Percentiles rank a stretch among this genome's conserved stretches.
Conservation (phyloP, 2,797 vertebrate species). For the Scolopax bukidnonensis region DNA sequence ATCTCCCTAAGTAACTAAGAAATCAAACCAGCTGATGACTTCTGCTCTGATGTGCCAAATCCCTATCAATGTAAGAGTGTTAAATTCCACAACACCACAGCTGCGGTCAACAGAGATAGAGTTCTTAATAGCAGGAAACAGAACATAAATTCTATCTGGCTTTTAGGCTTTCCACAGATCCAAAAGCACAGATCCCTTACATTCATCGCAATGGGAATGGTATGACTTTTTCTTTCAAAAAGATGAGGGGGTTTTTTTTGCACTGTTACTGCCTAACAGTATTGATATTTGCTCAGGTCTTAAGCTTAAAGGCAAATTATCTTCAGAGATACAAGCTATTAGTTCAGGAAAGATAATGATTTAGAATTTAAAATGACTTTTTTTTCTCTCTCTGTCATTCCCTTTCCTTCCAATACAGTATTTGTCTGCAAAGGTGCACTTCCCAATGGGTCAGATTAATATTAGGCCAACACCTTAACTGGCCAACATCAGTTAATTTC, state of each 20-base stretch:
- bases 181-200: background rate
- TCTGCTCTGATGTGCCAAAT: background rate
- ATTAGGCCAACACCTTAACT: background rate
- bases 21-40: background rate
- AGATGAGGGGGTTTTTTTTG: fast-evolving
- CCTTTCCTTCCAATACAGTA: background rate
- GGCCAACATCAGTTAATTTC: background rate
- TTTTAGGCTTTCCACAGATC: background rate
- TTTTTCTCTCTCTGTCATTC: background rate
- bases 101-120: background rate
- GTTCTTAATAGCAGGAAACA: background rate
- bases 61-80: background rate
- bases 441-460: background rate
- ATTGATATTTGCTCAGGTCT: background rate
- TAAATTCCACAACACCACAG: background rate
- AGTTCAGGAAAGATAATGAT: background rate
- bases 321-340: background rate
- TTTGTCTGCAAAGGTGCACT: background rate
- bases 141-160: background rate
- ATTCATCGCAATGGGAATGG: background rate
- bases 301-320: background rate
- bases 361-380: background rate
- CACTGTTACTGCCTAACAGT: background rate
- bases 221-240: background rate
- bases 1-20: background rate